Percentiles rank a stretch among this genome's conserved stretches.
These are phyloP conservation scores for Ditylenchus weischeri DNA, from an alignment of 2,888 invertebrate genomes.

Conservation along the genomic window DNA sequence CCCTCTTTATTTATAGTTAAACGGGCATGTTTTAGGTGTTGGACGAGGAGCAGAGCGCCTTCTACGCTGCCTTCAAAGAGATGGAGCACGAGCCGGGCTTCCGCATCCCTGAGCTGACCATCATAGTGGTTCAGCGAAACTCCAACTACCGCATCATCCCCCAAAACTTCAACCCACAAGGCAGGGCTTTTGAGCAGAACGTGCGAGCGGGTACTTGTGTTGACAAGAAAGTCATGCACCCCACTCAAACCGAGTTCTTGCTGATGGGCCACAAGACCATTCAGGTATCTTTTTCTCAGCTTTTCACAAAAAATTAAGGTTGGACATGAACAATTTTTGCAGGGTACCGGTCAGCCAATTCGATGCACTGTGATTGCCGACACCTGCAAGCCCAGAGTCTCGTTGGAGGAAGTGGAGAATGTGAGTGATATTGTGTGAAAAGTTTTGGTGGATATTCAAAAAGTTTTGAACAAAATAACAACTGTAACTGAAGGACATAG, in stretches of 20 bases:
- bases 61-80: conserved; percentile 19
- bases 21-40: conserved; percentile 17
- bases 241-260: conserved; percentile 37
- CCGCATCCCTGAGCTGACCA: conserved; percentile 27
- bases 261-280: conserved; percentile 35
- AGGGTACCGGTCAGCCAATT: conserved; percentile 42
- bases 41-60: conserved; percentile 15
- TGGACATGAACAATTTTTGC: background rate
- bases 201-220: conserved; percentile 36
- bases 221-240: conserved; percentile 30
- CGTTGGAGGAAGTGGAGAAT: conserved; percentile 7
- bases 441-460: too few species aligned
- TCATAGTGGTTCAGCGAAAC: conserved; percentile 35
- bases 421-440: too few species aligned
- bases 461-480: too few species aligned
- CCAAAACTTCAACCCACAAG: conserved; percentile 1
- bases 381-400: conserved; percentile 17
- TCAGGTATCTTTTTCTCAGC: conserved; percentile 21
- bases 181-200: conserved; percentile 26
- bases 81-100: background rate
- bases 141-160: conserved; percentile 37
- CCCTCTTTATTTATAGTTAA: too few species aligned
- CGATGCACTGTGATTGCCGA: conserved; percentile 34
- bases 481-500: too few species aligned
- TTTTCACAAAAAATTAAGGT: background rate